A percentile compares a stretch with the other conserved stretches of the same genome.
These are phyloP conservation scores for Chromobotia macracanthus DNA, from an alignment of 2,797 vertebrate species.

Conservation along the genomic window DNA sequence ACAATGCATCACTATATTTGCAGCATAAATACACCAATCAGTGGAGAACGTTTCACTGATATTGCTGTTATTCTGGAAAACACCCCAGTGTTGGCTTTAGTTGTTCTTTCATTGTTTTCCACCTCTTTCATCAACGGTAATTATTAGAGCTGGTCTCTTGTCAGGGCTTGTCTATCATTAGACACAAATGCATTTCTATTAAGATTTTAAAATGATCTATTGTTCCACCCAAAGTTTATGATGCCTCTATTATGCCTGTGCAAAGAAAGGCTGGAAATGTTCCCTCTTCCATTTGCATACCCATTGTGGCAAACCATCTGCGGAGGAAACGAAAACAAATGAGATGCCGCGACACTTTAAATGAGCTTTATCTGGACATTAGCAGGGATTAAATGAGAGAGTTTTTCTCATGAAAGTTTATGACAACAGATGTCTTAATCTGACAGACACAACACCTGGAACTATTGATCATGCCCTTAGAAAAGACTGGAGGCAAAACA, in stretches of 20 bases:
- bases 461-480: slow-evolving; percentile 32
- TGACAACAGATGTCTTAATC: slow-evolving; percentile 45
- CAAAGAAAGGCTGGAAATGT: slow-evolving; percentile 47
- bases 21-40: slow-evolving; percentile 38
- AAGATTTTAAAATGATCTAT: slow-evolving; percentile 47
- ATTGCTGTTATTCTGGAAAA: slow-evolving; percentile 23
- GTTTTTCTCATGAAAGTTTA: slow-evolving; percentile 44
- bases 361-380: slow-evolving; percentile 56
- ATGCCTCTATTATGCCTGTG: slow-evolving; percentile 38
- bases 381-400: slow-evolving; percentile 37
- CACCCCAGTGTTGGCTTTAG: slow-evolving; percentile 5
- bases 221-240: slow-evolving; percentile 52
- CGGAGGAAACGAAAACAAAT: slow-evolving; percentile 54
- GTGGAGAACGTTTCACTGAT: slow-evolving; percentile 24
- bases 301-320: slow-evolving; percentile 47
- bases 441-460: slow-evolving; percentile 46
- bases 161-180: slow-evolving; percentile 49
- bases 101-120: slow-evolving; percentile 29
- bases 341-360: slow-evolving; percentile 47
- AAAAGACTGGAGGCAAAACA: slow-evolving; percentile 7
- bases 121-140: slow-evolving; percentile 39
- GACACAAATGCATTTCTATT: slow-evolving; percentile 56
- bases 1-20: slow-evolving; percentile 49
- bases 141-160: slow-evolving; percentile 56
- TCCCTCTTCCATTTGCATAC: slow-evolving; percentile 53